A percentile compares a stretch with the other conserved stretches of the same genome.
phyloP scores from a whole-genome alignment of 2,797 vertebrate species.

The Sandelia bainsii region DNA sequence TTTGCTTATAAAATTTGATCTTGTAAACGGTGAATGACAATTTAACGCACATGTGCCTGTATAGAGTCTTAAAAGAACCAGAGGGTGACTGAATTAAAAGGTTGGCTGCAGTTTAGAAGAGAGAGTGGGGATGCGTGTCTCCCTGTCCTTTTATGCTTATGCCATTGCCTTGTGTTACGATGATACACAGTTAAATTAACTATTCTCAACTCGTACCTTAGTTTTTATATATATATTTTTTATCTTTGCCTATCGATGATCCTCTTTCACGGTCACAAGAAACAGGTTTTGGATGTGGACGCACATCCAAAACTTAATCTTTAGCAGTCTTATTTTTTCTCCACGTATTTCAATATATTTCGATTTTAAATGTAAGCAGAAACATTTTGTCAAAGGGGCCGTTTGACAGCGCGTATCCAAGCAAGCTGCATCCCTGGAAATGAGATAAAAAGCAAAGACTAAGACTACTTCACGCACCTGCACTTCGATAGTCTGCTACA shows the following conservation, averaged over 20 bases:
- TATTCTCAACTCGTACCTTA: not conserved
- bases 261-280: not conserved
- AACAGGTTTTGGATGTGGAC: not conserved
- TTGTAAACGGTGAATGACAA: not conserved
- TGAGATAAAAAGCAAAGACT: not conserved
- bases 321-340: not conserved
- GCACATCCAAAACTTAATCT: not conserved
- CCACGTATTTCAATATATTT: not conserved
- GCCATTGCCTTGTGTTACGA: too few relatives aligned
- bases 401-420: not conserved
- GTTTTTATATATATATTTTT: too few relatives aligned
- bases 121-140: not conserved
- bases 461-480: not conserved
- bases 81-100: slow-evolving; percentile 9
- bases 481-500: not conserved
- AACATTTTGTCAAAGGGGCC: accelerated
- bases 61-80: not conserved
- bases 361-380: not conserved
- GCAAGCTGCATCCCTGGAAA: not conserved
- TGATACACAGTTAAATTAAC: not conserved
- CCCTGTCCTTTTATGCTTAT: not conserved
- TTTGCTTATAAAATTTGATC: not conserved
- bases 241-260: not conserved
- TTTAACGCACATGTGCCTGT: slow-evolving; percentile 5
- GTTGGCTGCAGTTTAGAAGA: slow-evolving; percentile 3